Percentiles rank a stretch among this genome's conserved stretches.
Evolutionary conservation across 2,113 vertebrate genomes (phyloP).

Genomic region (Sinosuthora webbiana): DNA sequence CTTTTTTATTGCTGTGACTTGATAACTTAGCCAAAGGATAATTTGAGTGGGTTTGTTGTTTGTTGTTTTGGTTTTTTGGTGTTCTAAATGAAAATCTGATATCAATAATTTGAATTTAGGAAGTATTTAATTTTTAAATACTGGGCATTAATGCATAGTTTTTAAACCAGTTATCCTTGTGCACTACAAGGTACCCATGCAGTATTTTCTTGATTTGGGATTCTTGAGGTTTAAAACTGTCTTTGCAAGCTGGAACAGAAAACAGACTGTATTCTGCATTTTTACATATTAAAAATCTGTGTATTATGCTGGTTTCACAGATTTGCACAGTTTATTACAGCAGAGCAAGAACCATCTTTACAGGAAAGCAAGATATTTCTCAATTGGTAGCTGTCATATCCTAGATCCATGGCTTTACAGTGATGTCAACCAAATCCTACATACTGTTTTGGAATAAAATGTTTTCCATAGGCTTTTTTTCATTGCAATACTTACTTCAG

Average conservation of each 20-base stretch:
- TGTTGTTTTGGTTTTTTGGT: neutral
- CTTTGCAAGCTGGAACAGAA: neutral
- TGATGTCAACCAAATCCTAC: neutral
- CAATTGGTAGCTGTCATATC: neutral
- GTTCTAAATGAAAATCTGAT: neutral
- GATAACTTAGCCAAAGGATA: neutral
- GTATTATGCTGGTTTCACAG: neutral
- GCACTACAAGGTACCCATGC: neutral
- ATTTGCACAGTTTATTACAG: neutral
- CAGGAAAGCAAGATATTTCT: neutral
- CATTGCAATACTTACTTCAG: neutral
- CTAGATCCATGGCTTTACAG: neutral
- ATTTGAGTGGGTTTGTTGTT: neutral
- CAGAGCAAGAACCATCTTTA: neutral
- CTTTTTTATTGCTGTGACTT: slow-evolving; percentile 13
- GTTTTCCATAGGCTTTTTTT: neutral
- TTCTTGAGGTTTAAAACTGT: neutral
- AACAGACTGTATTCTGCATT: neutral
- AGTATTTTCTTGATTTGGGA: neutral
- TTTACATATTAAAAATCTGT: neutral
- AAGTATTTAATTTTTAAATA: slow-evolving; percentile 19
- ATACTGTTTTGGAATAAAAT: neutral
- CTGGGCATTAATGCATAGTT: neutral
- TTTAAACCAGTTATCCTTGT: neutral
- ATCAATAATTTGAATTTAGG: neutral